Evolutionary conservation across 1,140 invertebrate genomes (phyloP), one percentile per base, ranked within the genome.

Genomic region (Sarcophaga peregrina): DNA sequence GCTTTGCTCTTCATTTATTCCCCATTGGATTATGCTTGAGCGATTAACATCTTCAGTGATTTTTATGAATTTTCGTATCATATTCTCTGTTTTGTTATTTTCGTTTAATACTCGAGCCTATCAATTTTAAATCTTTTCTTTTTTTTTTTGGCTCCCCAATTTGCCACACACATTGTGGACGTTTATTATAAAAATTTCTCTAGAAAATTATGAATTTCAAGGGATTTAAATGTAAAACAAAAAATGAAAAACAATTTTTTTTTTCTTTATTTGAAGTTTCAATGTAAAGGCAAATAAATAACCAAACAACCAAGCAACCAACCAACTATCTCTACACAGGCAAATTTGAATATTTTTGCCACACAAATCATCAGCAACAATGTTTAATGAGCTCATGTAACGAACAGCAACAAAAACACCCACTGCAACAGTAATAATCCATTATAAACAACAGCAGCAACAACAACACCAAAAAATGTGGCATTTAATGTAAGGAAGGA

Each of bases 361-460:
- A 68, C 17, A 8, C 62, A 68, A 17, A n/a, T 20, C 10, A 68
- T 20, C 20, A 20, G 17, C n/a, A 13, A n/a, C 54, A 58, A 58
- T n/a, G 54, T 68, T 37, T 37, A 37, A 37, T 37, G 25, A 37
- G 25, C 25, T 37, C 25, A 37, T 37, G 25, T 37, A 17, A 68
- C 62, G n/a, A 68, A n/a, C 17, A 4, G 20, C 8, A 52, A 52
- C 8, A 52, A 7, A 25, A 25, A 68, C 62, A 20, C 62, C 62
- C 20, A 68, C 62, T 68, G 25, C 20, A 68, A 25, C 62, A 68
- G 17, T 68, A 20, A 68, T 68, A 68, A 68, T 68, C 62, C 62
- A 68, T 68, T 68, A 68, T 68, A 68, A 68, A 25, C 20, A 37
- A 4, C 25, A 37, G 25, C 25, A 37, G 25, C 25, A 37, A 37